phyloP scores from a whole-genome alignment of 2,113 vertebrate genomes.

The Strigops habroptila region DNA sequence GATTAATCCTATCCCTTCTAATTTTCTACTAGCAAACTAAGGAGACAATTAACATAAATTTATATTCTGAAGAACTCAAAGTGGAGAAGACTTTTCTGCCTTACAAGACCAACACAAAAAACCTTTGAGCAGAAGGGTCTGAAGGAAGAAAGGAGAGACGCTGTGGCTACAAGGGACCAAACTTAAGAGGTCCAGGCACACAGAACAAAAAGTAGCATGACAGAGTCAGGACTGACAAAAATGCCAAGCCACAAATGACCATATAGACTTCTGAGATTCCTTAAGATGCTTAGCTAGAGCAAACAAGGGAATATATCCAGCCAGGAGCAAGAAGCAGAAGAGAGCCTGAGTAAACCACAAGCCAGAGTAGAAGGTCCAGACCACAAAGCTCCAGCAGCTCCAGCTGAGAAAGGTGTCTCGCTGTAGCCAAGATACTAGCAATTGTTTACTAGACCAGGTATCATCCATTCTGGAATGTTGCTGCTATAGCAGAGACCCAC shows the following conservation, averaged over 20 bases:
- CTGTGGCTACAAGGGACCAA: neutral
- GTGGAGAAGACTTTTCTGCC: neutral
- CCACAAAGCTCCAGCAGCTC: neutral
- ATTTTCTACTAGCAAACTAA: neutral
- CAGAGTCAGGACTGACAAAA: neutral
- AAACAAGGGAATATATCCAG: neutral
- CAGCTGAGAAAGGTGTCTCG: neutral
- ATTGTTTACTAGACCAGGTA: neutral
- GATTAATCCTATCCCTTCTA: neutral
- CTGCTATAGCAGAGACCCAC: neutral
- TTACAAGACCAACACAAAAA: neutral
- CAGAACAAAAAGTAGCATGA: neutral
- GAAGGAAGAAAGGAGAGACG: neutral
- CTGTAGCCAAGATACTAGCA: neutral
- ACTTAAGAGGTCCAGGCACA: neutral
- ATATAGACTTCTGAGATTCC: neutral
- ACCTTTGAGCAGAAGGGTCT: neutral
- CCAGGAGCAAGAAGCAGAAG: neutral
- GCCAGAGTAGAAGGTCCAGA: neutral
- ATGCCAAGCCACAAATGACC: slow-evolving; percentile 50
- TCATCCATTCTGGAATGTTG: neutral
- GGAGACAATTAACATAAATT: neutral
- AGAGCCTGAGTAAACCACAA: neutral
- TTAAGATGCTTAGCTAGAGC: slow-evolving; percentile 26
- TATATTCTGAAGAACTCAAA: neutral